Evolutionary conservation across 2,888 invertebrate genomes (phyloP).

Genomic region (Pristionchus arcanus): DNA sequence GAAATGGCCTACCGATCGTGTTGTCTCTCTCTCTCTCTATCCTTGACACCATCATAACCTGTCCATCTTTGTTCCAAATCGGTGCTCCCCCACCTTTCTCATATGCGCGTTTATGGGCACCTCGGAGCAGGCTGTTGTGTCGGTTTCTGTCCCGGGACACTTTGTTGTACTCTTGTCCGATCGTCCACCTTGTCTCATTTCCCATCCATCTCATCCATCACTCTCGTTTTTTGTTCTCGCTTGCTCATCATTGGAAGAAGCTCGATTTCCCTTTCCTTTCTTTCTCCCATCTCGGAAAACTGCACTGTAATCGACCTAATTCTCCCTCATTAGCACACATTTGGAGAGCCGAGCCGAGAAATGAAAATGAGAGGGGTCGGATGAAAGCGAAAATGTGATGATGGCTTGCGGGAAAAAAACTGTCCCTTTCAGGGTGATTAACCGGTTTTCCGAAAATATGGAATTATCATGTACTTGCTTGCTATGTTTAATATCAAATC

Average conservation of each 20-base stretch:
- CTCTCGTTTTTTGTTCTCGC: conserved; percentile 38
- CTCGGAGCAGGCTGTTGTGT: conserved; percentile 1
- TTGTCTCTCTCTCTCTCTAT: conserved; percentile 23
- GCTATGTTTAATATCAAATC: background rate
- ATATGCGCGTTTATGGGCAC: conserved; percentile 10
- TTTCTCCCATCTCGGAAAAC: background rate
- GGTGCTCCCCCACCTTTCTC: conserved; percentile 32
- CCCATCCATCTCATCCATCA: background rate
- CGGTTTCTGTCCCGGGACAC: background rate
- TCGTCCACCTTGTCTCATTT: background rate
- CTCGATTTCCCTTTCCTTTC: background rate
- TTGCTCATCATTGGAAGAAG: background rate
- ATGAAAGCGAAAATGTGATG: background rate
- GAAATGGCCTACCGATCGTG: conserved; percentile 34
- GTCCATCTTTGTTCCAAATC: conserved; percentile 48
- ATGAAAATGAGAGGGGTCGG: conserved; percentile 33
- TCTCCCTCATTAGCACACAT: conserved; percentile 42
- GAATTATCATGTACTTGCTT: background rate
- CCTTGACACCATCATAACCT: conserved; percentile 50
- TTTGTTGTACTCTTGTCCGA: background rate
- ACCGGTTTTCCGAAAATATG: background rate
- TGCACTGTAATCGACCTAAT: conserved; percentile 48
- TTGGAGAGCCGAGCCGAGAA: background rate
- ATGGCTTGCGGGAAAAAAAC: background rate
- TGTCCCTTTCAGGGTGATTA: background rate